These are phyloP conservation scores for Pogonomyrmex barbatus DNA, from an alignment of 1,140 invertebrate genomes.

Conservation along the genomic window DNA sequence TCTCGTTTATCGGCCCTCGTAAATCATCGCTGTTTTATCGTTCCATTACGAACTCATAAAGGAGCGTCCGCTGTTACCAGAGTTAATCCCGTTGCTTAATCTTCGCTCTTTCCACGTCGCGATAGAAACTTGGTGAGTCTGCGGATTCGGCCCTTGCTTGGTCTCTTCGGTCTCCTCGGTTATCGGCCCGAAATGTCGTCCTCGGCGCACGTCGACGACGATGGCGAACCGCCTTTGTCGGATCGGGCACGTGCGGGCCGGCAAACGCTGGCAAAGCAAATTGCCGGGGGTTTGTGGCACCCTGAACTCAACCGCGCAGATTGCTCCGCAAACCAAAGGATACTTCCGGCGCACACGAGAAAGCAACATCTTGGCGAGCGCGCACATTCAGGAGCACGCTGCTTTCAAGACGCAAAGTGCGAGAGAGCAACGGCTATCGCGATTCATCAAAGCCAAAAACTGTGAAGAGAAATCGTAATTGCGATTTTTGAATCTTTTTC, in stretches of 20 bases:
- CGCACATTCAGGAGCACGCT: not conserved
- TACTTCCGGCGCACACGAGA: conserved; percentile 51
- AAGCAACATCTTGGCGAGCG: conserved; percentile 21
- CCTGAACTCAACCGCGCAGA: conserved; percentile 40
- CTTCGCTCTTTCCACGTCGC: conserved; percentile 1
- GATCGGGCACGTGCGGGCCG: conserved; percentile 50
- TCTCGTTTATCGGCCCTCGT: conserved; percentile 6
- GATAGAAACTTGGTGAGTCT: not conserved
- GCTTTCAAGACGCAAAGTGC: conserved; percentile 35
- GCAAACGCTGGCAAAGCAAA: conserved; percentile 56
- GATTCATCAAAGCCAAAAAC: not conserved
- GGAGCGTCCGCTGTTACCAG: not conserved
- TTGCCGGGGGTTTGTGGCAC: conserved; percentile 50
- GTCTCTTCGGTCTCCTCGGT: not conserved
- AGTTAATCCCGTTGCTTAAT: conserved; percentile 39
- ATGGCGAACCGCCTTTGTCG: conserved; percentile 48
- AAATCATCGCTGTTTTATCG: conserved; percentile 37
- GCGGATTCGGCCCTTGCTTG: too few species aligned
- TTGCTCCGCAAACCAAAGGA: conserved; percentile 50
- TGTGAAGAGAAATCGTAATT: not conserved
- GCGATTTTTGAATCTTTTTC: not conserved
- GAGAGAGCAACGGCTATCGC: not conserved
- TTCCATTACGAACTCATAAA: conserved; percentile 16
- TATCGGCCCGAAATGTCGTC: conserved; percentile 2
- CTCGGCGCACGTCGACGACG: not conserved